phyloP scores from a whole-genome alignment of 2,113 vertebrate genomes.

The Corvus cornix region DNA sequence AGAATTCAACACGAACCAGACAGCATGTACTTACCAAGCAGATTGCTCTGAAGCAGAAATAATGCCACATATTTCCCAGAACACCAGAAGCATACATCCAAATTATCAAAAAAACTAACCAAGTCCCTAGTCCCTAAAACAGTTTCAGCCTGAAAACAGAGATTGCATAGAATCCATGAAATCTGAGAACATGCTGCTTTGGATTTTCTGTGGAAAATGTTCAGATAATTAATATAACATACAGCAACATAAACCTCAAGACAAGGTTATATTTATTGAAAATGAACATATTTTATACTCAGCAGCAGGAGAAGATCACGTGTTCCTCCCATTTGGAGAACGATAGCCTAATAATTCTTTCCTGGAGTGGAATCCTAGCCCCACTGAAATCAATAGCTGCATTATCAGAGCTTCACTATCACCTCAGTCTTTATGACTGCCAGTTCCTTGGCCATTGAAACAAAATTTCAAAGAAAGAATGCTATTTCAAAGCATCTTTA shows the following conservation, averaged over 20 bases:
- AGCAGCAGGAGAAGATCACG: neutral
- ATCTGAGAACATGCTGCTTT: neutral
- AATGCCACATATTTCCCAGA: neutral
- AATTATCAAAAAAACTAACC: neutral
- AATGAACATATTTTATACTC: neutral
- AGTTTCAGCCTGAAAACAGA: neutral
- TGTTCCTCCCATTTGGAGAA: neutral
- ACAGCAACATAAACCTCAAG: neutral
- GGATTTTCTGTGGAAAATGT: neutral
- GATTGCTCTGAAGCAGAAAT: slow-evolving; percentile 8
- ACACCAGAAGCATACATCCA: neutral
- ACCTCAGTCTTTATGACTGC: neutral
- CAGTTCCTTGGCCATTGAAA: neutral
- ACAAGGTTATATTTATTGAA: neutral
- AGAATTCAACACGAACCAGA: neutral
- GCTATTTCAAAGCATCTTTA: neutral
- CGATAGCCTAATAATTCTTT: neutral
- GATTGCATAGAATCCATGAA: neutral
- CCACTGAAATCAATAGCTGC: neutral
- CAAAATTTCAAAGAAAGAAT: neutral
- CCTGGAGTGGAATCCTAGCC: neutral
- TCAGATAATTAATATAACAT: neutral
- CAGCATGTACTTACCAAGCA: neutral
- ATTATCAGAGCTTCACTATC: neutral
- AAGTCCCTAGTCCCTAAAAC: neutral